Evolutionary conservation across 1,140 invertebrate genomes (phyloP).

Genomic region (Sycophila sp.): DNA sequence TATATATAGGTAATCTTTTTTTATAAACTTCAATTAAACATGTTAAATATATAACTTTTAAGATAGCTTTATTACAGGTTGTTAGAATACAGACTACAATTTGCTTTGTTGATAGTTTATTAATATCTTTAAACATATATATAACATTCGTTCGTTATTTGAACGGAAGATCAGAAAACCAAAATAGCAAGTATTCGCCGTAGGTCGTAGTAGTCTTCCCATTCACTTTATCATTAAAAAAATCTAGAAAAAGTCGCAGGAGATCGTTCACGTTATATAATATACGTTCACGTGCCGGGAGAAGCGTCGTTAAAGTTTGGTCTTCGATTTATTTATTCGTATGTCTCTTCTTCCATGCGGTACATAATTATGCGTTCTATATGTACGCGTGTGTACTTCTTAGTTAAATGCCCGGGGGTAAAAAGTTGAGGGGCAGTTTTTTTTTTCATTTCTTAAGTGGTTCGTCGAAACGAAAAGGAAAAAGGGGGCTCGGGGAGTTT

Average conservation of each 20-base stretch:
- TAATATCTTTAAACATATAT: slow-evolving; percentile 62
- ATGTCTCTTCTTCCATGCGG: background rate
- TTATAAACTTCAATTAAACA: too few species aligned
- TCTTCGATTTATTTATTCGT: slow-evolving; percentile 12
- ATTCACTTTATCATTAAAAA: slow-evolving; percentile 31
- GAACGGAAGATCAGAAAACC: slow-evolving; percentile 27
- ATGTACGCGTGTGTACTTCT: background rate
- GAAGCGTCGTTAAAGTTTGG: slow-evolving; percentile 13
- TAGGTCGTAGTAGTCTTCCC: slow-evolving; percentile 17
- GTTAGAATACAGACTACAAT: slow-evolving; percentile 63
- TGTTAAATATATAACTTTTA: slow-evolving; percentile 53
- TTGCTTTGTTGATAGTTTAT: slow-evolving; percentile 61
- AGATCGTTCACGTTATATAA: slow-evolving; percentile 14
- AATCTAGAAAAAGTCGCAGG: slow-evolving; percentile 30
- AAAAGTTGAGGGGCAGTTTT: background rate
- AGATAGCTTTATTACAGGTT: slow-evolving; percentile 63
- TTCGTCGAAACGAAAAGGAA: slow-evolving; percentile 20
- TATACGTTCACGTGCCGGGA: slow-evolving; percentile 14
- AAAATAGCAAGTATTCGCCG: background rate
- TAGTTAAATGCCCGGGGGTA: slow-evolving; percentile 7
- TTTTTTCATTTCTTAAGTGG: too few species aligned
- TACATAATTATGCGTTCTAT: background rate
- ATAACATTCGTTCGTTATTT: slow-evolving; percentile 33
- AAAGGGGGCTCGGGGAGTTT: slow-evolving; percentile 11
- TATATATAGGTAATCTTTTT: too few species aligned